These are phyloP conservation scores for Pao palembangensis DNA, from an alignment of 2,113 vertebrate genomes.

Conservation along the genomic window DNA sequence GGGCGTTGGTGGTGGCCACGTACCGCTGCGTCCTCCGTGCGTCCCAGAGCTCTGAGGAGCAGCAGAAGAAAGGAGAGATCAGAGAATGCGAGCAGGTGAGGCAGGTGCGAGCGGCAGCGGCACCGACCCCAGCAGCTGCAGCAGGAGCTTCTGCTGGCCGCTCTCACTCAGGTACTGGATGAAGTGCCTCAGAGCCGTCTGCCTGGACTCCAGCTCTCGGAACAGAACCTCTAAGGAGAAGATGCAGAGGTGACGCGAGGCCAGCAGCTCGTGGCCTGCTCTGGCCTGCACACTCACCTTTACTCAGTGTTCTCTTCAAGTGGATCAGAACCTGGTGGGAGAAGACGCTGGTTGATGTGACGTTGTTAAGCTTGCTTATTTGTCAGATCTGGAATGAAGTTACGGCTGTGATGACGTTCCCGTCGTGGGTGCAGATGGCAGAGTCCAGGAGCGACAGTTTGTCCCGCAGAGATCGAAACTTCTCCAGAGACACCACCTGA, in stretches of 20 bases:
- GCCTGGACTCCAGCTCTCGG: slow-evolving; percentile 84
- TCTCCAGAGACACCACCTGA: slow-evolving; percentile 78
- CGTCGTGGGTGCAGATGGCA: slow-evolving; percentile 84
- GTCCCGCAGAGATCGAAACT: slow-evolving; percentile 89
- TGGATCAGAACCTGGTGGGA: slow-evolving; percentile 85
- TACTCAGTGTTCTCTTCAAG: slow-evolving; percentile 86
- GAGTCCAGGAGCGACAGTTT: slow-evolving; percentile 88
- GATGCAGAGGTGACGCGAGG: background rate
- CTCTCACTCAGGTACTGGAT: slow-evolving; percentile 89
- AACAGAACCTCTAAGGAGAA: slow-evolving; percentile 82
- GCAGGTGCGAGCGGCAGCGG: background rate
- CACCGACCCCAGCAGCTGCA: slow-evolving; percentile 85
- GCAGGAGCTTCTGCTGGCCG: slow-evolving; percentile 82
- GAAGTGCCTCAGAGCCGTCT: slow-evolving; percentile 87
- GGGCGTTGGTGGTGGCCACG: background rate
- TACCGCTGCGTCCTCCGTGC: slow-evolving; percentile 89
- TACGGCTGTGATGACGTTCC: slow-evolving; percentile 90
- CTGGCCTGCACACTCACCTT: slow-evolving; percentile 75
- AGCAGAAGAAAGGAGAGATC: background rate
- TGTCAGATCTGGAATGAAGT: background rate
- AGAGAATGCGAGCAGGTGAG: background rate
- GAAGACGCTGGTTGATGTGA: background rate
- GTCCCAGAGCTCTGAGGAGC: slow-evolving; percentile 77
- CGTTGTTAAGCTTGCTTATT: rapidly evolving
- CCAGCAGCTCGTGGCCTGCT: background rate